These are phyloP conservation scores for Eulemur coronatus DNA, from an alignment of 2,797 vertebrate genomes.

Conservation along the genomic window DNA sequence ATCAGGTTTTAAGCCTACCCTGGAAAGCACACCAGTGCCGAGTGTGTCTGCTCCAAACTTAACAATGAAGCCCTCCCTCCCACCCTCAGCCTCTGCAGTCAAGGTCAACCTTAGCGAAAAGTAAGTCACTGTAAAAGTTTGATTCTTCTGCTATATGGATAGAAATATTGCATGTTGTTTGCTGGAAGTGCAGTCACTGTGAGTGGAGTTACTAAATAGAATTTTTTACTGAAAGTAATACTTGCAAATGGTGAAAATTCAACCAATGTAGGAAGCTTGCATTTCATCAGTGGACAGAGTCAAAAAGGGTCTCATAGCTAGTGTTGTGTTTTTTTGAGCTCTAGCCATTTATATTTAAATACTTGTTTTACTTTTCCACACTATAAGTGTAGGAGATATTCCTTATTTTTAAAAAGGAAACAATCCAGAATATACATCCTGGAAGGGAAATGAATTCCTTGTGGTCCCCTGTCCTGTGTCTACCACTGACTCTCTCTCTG, in stretches of 20 bases:
- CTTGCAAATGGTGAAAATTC: background rate
- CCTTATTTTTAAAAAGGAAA: background rate
- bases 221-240: background rate
- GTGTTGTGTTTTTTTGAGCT: background rate
- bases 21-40: slow-evolving; percentile 66
- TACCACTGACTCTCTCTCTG: background rate
- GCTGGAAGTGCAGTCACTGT: background rate
- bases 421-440: background rate
- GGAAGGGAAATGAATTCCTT: background rate
- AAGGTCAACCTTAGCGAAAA: slow-evolving; percentile 94
- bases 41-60: slow-evolving; percentile 64
- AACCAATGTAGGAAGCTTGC: background rate
- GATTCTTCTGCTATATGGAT: background rate
- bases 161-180: background rate
- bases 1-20: slow-evolving; percentile 79
- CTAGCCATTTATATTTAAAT: background rate
- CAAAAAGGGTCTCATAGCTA: background rate
- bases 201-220: background rate
- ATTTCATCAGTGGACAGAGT: background rate
- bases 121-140: slow-evolving; percentile 82
- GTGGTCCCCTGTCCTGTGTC: background rate
- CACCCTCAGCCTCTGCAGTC: slow-evolving; percentile 82
- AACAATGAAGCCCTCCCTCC: slow-evolving; percentile 77
- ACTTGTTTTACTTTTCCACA: background rate
- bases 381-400: background rate